phyloP scores from a whole-genome alignment of 2,888 invertebrate genomes.

The Cantharis rufa region DNA sequence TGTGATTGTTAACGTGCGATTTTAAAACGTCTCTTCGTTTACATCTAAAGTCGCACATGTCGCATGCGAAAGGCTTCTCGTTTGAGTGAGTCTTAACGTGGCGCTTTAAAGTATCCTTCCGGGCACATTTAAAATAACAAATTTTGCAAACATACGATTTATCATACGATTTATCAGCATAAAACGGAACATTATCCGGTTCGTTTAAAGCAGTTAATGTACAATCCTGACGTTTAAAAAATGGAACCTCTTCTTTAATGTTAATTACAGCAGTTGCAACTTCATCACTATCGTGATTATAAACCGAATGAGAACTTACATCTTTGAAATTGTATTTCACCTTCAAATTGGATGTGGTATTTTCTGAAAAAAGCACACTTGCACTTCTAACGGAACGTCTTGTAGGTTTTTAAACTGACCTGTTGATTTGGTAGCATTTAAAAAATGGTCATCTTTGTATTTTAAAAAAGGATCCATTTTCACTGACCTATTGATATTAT shows the following conservation, averaged over 20 bases:
- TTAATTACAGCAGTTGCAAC: background rate
- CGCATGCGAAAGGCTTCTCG: background rate
- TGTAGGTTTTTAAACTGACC: background rate
- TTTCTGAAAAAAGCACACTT: background rate
- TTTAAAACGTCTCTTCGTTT: background rate
- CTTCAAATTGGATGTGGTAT: background rate
- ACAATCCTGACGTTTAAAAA: background rate
- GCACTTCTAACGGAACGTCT: background rate
- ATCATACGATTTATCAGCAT: no score
- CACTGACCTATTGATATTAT: no score
- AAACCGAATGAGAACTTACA: background rate
- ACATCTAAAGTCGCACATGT: background rate
- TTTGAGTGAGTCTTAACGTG: background rate
- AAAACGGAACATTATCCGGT: no score
- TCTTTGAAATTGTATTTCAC: background rate
- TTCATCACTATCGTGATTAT: background rate
- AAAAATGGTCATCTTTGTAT: background rate
- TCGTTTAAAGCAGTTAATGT: no score
- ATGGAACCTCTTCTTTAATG: background rate
- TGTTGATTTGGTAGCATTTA: background rate
- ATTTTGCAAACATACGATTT: background rate
- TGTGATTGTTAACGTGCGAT: background rate
- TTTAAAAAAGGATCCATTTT: background rate
- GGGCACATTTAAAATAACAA: background rate
- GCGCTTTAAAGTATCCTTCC: background rate